Percentiles rank a stretch among this genome's conserved stretches.
phyloP scores from a whole-genome alignment of 1,140 invertebrate species.

The Cataglyphis hispanica region DNA sequence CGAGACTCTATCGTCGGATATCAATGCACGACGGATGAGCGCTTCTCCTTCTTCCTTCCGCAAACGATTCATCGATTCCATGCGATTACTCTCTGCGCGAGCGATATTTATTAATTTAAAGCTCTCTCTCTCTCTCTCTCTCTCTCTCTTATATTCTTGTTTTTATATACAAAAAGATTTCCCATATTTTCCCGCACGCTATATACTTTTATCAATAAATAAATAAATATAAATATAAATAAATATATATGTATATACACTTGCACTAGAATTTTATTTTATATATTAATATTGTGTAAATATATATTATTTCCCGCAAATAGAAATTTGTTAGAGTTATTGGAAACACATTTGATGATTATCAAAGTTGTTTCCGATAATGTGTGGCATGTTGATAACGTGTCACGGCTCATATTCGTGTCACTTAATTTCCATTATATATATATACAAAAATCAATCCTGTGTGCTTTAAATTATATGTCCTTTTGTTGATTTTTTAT shows the following conservation, averaged over 20 bases:
- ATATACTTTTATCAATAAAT: not conserved
- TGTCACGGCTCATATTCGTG: not conserved
- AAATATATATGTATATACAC: not conserved
- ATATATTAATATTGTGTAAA: not conserved
- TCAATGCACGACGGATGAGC: slow-evolving; percentile 24
- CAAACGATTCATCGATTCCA: not conserved
- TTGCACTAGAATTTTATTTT: not conserved
- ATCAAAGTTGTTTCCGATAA: not conserved
- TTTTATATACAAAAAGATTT: not conserved
- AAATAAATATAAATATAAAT: not conserved
- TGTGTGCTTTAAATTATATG: not conserved
- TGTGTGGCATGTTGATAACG: not conserved
- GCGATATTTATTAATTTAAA: not conserved
- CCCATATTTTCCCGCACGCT: not conserved
- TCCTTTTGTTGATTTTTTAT: not conserved
- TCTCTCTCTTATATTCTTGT: not conserved
- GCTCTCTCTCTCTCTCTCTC: not conserved
- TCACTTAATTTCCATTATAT: not conserved
- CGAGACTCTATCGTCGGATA: slow-evolving; percentile 44
- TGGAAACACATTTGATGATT: not conserved
- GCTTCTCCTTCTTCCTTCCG: slow-evolving; percentile 1
- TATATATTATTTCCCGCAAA: not conserved
- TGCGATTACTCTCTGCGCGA: not conserved
- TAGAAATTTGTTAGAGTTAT: not conserved
- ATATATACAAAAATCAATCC: not conserved